Base-by-base conservation (phyloP, 2,797 vertebrate genomes). In the Etheostoma nigrum region DNA sequence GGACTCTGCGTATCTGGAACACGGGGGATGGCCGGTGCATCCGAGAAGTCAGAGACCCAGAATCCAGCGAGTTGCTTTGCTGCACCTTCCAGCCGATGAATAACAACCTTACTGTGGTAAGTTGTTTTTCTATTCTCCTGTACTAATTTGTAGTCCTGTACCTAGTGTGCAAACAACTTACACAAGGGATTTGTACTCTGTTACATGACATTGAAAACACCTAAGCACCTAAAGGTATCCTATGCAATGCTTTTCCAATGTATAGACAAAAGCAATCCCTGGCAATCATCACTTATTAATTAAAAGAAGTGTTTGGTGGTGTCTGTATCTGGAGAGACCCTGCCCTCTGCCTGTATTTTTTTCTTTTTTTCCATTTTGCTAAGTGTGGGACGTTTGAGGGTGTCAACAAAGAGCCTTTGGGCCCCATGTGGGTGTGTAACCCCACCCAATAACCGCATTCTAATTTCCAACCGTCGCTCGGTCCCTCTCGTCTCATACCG, bases 71-170 rank as follows among this genome's bases (percentile, higher is more conserved):
- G 77, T 92, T 98, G 78, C 96, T 98, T 15, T 99, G 97, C 94
- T 98, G 97, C 78, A 97, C 96, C 33, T 99, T 99, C 90, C 98
- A 99, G 91, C 97, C 97, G 0, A 97, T 98, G 95, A 99, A 99
- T 86, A 99, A 98, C 91, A 98, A 98, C 91, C 96, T 99, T 7
- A 98, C 97, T 3, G 97, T 99, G 96, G 97, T 99, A 84, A 95
- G 96, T 93, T 11, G 36, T 49, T 68, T 44, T 21, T 48, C 16
- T 67, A 4, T 77, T 52, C 1, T 57, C 12, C 45, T 3, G 11
- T 23, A 12, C n/a, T 47, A 23, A 47, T 57, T 45, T 8, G 21
- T 23, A 23, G 21, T 23, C 21, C 21, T 23, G 21, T 23, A 23
- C 1, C 2, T 3, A 10, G 36, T 44, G 51, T 1, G 47, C 70